Conservation (phyloP, 2,888 invertebrate genomes). For the Tetropium fuscum region DNA sequence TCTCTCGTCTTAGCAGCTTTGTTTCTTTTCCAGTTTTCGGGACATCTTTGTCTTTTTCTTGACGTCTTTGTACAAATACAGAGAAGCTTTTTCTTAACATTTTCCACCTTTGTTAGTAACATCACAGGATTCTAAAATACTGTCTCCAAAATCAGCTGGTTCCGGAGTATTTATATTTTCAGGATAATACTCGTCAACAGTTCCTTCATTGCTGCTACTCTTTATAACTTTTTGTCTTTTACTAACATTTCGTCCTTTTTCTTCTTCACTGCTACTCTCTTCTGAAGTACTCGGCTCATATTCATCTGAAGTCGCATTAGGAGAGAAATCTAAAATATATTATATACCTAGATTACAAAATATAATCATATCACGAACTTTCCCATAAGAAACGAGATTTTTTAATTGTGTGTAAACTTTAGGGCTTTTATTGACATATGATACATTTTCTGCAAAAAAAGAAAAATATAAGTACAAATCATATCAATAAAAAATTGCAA, state of each 20-base stretch:
- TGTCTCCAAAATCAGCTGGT: not conserved
- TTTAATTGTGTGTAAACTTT: not conserved
- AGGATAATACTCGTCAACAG: not conserved
- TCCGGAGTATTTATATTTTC: conserved; percentile 1
- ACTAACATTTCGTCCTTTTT: not conserved
- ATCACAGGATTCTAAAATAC: not conserved
- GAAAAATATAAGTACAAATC: conserved; percentile 1
- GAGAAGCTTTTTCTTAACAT: not conserved
- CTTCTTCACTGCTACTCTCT: not conserved
- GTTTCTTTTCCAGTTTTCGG: conserved; percentile 28
- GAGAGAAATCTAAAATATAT: not conserved
- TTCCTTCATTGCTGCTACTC: not conserved
- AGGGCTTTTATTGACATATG: not conserved
- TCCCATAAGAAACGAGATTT: not conserved
- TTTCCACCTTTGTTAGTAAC: not conserved
- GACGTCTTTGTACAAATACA: not conserved
- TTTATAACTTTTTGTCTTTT: not conserved
- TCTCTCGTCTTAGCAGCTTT: conserved; percentile 21
- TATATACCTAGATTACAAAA: not conserved
- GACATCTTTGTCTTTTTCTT: conserved; percentile 3
- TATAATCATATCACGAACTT: not conserved
- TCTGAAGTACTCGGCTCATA: not conserved
- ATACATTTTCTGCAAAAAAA: not conserved
- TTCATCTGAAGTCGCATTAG: not conserved
- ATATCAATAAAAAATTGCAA: too few species aligned